phyloP scores from a whole-genome alignment of 92 coral and sea anemone genomes.

The Scolanthus callimorphus region DNA sequence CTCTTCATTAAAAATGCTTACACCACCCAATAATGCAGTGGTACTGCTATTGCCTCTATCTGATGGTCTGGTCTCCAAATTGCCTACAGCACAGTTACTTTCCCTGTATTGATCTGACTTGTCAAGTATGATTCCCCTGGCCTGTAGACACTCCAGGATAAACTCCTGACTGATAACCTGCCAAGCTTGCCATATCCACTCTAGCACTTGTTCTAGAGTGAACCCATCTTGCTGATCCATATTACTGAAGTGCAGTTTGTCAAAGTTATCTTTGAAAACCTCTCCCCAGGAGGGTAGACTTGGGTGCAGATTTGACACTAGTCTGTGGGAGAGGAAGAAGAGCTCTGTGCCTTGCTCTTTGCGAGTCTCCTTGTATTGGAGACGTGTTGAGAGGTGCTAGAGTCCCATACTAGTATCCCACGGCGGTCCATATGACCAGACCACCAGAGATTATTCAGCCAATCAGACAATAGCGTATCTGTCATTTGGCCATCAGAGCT shows the following conservation, averaged over 20 bases:
- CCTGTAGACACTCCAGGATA: background rate
- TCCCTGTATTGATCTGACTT: too few species aligned
- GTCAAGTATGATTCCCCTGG: background rate
- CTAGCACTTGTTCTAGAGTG: background rate
- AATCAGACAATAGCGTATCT: background rate
- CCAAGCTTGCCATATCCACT: slow-evolving; percentile 3
- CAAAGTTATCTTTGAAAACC: background rate
- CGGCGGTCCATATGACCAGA: background rate
- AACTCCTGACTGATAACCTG: background rate
- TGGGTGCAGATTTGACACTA: background rate
- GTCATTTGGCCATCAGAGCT: background rate
- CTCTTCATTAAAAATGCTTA: too few species aligned
- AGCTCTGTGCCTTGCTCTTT: background rate
- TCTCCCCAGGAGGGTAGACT: background rate
- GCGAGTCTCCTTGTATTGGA: background rate
- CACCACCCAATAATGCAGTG: too few species aligned
- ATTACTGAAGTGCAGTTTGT: background rate
- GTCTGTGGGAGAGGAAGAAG: background rate
- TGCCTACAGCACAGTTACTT: too few species aligned
- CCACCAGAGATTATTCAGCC: background rate
- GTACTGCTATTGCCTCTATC: too few species aligned
- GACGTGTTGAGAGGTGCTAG: background rate
- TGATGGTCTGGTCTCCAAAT: too few species aligned
- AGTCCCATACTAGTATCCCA: background rate
- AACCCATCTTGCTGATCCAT: background rate